Evolutionary conservation across 2,888 invertebrate genomes (phyloP).

Genomic region (Chalcosyrphus nemorum): DNA sequence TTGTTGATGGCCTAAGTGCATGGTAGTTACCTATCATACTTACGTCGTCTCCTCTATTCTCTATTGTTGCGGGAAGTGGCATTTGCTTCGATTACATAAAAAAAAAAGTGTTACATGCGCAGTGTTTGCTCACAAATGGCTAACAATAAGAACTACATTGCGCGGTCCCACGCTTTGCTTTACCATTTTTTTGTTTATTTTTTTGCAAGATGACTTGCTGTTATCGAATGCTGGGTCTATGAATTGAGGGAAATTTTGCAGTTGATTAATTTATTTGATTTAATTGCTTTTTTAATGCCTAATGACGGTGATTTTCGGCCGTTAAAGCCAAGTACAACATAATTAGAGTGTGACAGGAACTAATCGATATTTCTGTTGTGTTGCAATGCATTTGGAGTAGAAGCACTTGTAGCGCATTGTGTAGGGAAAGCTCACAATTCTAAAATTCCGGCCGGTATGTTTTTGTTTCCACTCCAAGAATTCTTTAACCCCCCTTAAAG

Average conservation of each 20-base stretch:
- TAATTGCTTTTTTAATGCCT: neutral
- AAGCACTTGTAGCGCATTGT: too few species aligned
- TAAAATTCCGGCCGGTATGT: too few species aligned
- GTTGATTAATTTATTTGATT: neutral
- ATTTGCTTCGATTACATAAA: constrained; percentile 28
- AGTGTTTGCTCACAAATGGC: neutral
- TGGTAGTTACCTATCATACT: neutral
- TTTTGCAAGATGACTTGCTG: neutral
- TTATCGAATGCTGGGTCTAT: neutral
- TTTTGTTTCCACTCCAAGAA: too few species aligned
- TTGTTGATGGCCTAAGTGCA: neutral
- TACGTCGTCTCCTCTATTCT: too few species aligned
- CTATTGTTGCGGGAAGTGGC: neutral
- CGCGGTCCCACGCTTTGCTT: neutral
- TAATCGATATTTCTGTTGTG: too few species aligned
- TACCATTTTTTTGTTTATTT: neutral
- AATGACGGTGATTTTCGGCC: neutral
- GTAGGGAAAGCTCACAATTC: too few species aligned
- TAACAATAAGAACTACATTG: neutral
- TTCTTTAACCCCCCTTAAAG: too few species aligned
- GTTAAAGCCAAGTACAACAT: neutral
- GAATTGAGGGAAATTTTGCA: neutral
- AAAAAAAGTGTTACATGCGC: constrained; percentile 18
- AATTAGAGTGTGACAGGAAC: neutral
- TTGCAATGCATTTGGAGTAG: too few species aligned